A percentile compares a stretch with the other conserved stretches of the same genome.
These are phyloP conservation scores for Nematostella vectensis DNA, from an alignment of 92 coral and sea anemone species.

Conservation along the genomic window DNA sequence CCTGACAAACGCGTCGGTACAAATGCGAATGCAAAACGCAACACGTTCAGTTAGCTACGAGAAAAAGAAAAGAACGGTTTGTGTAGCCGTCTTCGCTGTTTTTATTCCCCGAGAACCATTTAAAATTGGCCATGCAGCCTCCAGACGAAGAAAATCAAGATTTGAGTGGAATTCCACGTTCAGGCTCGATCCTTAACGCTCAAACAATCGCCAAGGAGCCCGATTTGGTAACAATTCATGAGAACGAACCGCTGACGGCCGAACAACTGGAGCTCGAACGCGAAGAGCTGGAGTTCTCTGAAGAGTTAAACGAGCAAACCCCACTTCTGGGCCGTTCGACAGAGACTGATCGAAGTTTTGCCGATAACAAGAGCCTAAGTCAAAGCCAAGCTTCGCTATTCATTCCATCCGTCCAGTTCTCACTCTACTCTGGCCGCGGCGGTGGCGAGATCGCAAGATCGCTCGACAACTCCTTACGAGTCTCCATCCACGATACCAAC, in stretches of 20 bases:
- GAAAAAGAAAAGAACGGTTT: too few species aligned
- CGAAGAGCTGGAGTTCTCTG: conserved; percentile 28
- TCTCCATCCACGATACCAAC: conserved; percentile 9
- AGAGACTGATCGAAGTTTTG: conserved; percentile 29
- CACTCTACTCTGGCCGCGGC: conserved; percentile 57
- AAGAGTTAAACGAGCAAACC: conserved; percentile 36
- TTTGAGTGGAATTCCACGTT: neutral
- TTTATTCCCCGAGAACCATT: too few species aligned
- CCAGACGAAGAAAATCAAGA: neutral
- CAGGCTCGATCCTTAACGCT: neutral
- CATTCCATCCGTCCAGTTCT: conserved; percentile 82
- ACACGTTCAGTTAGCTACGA: too few species aligned
- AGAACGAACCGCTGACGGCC: conserved; percentile 46
- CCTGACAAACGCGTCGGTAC: too few species aligned
- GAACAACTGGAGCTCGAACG: conserved; percentile 63
- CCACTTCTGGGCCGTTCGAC: conserved; percentile 44
- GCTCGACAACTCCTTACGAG: neutral
- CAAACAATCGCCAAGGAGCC: conserved; percentile 48
- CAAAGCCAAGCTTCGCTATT: conserved; percentile 79
- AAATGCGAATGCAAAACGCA: too few species aligned
- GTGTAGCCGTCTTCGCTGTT: too few species aligned
- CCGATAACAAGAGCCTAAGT: conserved; percentile 35
- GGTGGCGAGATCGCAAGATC: conserved; percentile 6
- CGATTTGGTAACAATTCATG: conserved; percentile 54
- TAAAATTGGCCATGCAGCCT: too few species aligned